Evolutionary conservation across 2,113 vertebrate species (phyloP).

Genomic region (Alligator sinensis): DNA sequence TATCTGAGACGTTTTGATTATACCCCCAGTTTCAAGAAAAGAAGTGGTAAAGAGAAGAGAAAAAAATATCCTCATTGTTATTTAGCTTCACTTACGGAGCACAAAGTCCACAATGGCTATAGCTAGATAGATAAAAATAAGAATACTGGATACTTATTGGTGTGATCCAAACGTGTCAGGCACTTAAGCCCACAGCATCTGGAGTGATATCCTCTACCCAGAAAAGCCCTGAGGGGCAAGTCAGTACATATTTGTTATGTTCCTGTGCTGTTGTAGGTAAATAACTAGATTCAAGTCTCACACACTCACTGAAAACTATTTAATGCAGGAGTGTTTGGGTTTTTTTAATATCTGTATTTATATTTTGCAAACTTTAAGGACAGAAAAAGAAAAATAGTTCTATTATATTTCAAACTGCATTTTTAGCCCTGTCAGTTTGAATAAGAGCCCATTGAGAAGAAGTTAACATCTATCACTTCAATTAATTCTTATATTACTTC

Average conservation of each 20-base stretch:
- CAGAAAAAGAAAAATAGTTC: not conserved
- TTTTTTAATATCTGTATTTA: not conserved
- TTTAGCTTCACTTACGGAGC: not conserved
- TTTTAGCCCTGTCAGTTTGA: not conserved
- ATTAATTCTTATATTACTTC: not conserved
- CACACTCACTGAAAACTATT: not conserved
- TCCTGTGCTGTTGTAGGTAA: too few relatives aligned
- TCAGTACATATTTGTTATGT: too few relatives aligned
- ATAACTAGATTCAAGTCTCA: not conserved
- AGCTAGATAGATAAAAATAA: not conserved
- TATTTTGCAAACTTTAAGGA: not conserved
- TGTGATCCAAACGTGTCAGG: not conserved
- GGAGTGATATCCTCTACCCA: not conserved
- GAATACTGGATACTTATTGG: not conserved
- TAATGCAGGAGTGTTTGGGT: not conserved
- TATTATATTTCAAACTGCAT: not conserved
- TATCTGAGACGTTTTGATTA: not conserved
- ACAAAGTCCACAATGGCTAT: not conserved
- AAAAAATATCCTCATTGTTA: not conserved
- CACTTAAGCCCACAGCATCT: not conserved
- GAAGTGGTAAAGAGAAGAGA: not conserved
- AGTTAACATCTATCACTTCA: not conserved
- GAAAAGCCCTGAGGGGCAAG: not conserved
- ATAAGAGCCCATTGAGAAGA: not conserved
- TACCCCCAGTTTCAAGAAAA: not conserved